Evolutionary conservation across 2,888 invertebrate species (phyloP).

Genomic region (Dryadula phaetusa): DNA sequence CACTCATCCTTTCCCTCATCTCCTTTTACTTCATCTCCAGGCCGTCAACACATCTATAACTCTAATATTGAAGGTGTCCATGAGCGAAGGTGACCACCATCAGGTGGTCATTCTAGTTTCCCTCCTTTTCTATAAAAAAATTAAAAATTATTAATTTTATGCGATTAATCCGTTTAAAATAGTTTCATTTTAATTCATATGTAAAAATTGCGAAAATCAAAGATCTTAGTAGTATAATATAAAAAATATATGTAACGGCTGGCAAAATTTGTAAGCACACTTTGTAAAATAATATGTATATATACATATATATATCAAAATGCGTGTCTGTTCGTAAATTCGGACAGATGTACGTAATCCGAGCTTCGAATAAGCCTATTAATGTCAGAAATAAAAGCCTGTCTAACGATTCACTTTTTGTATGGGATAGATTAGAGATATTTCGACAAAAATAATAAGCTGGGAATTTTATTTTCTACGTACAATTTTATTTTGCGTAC

Average conservation of each 20-base stretch:
- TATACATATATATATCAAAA: neutral
- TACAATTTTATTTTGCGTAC: neutral
- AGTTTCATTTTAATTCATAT: no score
- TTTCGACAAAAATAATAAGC: neutral
- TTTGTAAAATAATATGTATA: neutral
- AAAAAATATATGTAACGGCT: neutral
- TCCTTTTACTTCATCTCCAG: no score
- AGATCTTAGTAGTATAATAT: no score
- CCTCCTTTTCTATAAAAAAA: no score
- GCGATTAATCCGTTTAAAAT: no score
- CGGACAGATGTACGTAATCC: conserved; percentile 33
- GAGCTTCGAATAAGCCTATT: conserved; percentile 32
- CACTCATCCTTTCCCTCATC: no score
- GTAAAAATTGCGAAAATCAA: no score
- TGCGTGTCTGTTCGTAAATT: conserved; percentile 12
- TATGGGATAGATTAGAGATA: conserved; percentile 2
- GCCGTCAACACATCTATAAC: no score
- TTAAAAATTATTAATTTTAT: no score
- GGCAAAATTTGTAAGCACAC: neutral
- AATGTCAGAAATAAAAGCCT: conserved; percentile 35
- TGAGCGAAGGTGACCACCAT: no score
- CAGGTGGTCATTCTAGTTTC: no score
- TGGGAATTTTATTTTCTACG: neutral
- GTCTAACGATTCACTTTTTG: conserved; percentile 25
- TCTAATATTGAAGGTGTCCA: no score